phyloP scores from a whole-genome alignment of 2,888 invertebrate genomes.

The Rapana venosa region DNA sequence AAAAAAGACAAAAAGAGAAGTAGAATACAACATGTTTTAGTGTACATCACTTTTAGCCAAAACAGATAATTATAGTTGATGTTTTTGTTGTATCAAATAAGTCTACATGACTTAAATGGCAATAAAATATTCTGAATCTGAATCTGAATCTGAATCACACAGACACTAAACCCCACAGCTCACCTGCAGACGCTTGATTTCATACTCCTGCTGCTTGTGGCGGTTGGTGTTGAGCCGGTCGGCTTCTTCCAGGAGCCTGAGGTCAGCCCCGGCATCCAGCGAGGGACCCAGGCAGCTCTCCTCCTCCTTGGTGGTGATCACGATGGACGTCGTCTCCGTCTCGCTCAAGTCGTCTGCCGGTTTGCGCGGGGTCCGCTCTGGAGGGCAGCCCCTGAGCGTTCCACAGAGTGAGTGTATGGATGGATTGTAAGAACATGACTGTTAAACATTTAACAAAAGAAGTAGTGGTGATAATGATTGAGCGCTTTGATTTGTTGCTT shows the following conservation, averaged over 20 bases:
- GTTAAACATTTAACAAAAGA: no score
- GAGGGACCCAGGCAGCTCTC: slow-evolving; percentile 33
- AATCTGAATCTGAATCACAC: no score
- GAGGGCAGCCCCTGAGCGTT: slow-evolving; percentile 68
- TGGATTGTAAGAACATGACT: background rate
- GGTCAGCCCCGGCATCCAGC: slow-evolving; percentile 47
- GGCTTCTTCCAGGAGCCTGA: slow-evolving; percentile 54
- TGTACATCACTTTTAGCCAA: no score
- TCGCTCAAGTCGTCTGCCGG: slow-evolving; percentile 63
- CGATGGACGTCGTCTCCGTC: slow-evolving; percentile 53
- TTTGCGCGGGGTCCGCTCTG: slow-evolving; percentile 66
- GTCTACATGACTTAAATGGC: no score
- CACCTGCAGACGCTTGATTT: slow-evolving; percentile 18
- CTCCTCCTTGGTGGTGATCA: slow-evolving; percentile 50
- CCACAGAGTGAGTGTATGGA: background rate
- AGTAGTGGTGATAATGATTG: no score
- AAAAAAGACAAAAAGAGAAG: no score
- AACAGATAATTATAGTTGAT: no score
- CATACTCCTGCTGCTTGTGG: slow-evolving; percentile 50
- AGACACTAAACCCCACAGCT: background rate
- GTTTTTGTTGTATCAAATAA: no score
- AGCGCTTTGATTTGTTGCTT: no score
- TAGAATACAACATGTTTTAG: no score
- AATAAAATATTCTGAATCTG: no score
- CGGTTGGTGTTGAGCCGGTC: slow-evolving; percentile 55